Conservation (phyloP, 2,888 invertebrate genomes). For the Augiades crinisus region DNA sequence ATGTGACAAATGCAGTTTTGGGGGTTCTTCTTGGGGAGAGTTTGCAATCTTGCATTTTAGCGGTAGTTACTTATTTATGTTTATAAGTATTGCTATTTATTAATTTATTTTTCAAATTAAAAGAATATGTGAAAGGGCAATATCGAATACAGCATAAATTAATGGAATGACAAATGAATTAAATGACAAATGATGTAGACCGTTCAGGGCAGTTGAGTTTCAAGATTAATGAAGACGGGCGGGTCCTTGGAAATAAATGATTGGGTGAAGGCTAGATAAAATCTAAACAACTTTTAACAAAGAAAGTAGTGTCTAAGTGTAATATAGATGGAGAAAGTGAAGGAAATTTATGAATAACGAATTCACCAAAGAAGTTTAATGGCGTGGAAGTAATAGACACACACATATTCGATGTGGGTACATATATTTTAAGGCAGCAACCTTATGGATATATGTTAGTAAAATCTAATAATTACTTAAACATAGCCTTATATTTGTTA, state of each 20-base stretch:
- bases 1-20: slow-evolving; percentile 4
- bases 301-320: neutral
- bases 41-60: too few relatives aligned
- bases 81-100: too few relatives aligned
- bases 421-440: too few relatives aligned
- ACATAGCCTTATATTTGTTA: too few relatives aligned
- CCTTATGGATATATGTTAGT: too few relatives aligned
- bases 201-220: slow-evolving; percentile 3
- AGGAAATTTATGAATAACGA: neutral
- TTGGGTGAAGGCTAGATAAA: neutral
- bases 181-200: slow-evolving; percentile 7
- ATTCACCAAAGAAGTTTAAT: too few relatives aligned
- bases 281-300: slow-evolving; percentile 1
- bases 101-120: neutral
- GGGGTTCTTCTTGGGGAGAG: too few relatives aligned
- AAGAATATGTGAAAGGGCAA: neutral
- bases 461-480: too few relatives aligned
- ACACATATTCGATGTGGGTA: too few relatives aligned
- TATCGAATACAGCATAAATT: neutral
- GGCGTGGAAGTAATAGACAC: too few relatives aligned
- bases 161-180: slow-evolving; percentile 4
- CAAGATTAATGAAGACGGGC: slow-evolving; percentile 2
- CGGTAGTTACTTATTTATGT: too few relatives aligned
- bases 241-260: neutral
- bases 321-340: neutral